Conservation (phyloP, 2,888 invertebrate genomes). For the Xestia c-nigrum region DNA sequence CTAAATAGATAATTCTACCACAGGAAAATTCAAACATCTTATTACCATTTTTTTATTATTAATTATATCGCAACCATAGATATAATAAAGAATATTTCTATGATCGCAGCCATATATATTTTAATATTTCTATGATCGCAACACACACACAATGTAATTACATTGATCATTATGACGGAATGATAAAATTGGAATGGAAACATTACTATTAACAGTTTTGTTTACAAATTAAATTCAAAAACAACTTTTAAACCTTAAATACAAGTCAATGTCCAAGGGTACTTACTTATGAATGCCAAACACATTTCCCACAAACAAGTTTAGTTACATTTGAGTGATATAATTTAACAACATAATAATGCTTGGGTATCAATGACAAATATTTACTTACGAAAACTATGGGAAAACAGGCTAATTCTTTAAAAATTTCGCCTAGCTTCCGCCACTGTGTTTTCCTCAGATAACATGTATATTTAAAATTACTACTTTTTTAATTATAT, state of each 20-base stretch:
- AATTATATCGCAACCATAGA: no score
- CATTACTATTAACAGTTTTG: background rate
- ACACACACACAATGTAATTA: background rate
- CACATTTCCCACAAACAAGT: slow-evolving; percentile 42
- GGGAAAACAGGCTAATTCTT: background rate
- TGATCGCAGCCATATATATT: no score
- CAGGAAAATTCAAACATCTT: no score
- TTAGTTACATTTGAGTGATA: slow-evolving; percentile 37
- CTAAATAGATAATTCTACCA: background rate
- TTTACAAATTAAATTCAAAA: slow-evolving; percentile 30
- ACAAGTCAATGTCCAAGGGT: slow-evolving; percentile 46
- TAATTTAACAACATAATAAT: slow-evolving; percentile 13
- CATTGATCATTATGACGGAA: background rate
- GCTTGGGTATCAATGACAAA: background rate
- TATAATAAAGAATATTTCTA: no score
- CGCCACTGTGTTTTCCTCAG: background rate
- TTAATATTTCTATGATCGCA: background rate
- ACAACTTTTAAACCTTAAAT: slow-evolving; percentile 41
- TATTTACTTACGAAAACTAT: background rate
- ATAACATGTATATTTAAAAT: background rate
- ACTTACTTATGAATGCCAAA: slow-evolving; percentile 49
- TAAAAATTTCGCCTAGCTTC: background rate
- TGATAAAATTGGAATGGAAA: background rate
- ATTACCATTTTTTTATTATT: no score
- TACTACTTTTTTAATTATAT: background rate